These are phyloP conservation scores for Phalanger gymnotis DNA, from an alignment of 2,797 vertebrate species.

Conservation along the genomic window DNA sequence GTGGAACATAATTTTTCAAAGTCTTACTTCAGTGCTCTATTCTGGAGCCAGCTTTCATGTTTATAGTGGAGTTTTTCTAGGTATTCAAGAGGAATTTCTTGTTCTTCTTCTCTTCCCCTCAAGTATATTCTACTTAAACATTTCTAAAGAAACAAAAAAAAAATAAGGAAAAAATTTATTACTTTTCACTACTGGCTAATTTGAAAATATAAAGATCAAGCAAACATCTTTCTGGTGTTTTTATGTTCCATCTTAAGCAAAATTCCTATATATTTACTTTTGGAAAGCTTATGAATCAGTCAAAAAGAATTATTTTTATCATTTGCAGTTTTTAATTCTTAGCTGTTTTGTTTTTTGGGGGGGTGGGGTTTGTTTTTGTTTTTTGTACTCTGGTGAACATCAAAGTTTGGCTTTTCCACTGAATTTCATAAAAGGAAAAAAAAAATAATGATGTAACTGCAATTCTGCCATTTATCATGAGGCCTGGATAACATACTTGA, in stretches of 20 bases:
- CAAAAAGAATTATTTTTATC: not conserved
- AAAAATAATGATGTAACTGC: not conserved
- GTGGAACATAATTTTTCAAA: not conserved
- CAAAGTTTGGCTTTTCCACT: not conserved
- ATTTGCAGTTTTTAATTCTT: not conserved
- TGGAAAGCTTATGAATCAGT: not conserved
- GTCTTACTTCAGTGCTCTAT: conserved; percentile 90
- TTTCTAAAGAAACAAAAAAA: conserved; percentile 82
- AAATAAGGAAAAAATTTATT: not conserved
- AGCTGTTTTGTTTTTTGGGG: not conserved
- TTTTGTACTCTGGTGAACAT: not conserved
- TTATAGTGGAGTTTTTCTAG: conserved; percentile 95
- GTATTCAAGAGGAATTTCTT: conserved; percentile 94
- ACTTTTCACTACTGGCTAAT: conserved; percentile 22
- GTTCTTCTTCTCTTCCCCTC: conserved; percentile 93
- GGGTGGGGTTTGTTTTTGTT: not conserved
- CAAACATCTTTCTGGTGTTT: conserved; percentile 23
- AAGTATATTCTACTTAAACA: conserved; percentile 91
- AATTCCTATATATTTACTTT: conserved; percentile 27
- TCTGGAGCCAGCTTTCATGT: conserved; percentile 95
- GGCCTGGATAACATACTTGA: not conserved
- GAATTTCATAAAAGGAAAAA: not conserved
- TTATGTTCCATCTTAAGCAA: conserved; percentile 26
- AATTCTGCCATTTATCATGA: not conserved
- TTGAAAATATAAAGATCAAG: conserved; percentile 9